phyloP scores from a whole-genome alignment of 2,797 vertebrate genomes.

The Sebastes umbrosus region DNA sequence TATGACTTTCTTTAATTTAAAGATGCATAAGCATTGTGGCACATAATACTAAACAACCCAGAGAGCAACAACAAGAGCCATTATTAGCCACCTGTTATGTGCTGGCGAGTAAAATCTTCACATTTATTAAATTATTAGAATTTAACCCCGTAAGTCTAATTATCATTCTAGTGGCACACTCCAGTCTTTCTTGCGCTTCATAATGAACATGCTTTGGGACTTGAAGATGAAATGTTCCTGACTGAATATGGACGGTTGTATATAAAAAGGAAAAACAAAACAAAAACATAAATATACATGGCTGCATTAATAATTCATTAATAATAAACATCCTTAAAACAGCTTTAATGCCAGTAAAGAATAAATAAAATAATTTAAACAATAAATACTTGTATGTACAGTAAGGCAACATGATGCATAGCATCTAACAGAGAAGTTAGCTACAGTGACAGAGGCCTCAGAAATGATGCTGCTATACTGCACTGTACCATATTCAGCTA shows the following conservation, averaged over 20 bases:
- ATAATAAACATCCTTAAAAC: constrained; percentile 68
- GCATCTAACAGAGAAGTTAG: constrained; percentile 65
- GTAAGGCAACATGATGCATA: constrained; percentile 75
- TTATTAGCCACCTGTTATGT: background rate
- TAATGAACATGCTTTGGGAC: background rate
- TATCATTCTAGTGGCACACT: background rate
- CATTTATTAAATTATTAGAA: background rate
- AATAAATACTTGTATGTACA: constrained; percentile 74
- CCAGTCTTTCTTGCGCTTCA: background rate
- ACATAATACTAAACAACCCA: background rate
- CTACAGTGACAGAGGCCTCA: constrained; percentile 12
- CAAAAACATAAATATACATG: constrained; percentile 2
- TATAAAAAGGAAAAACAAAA: background rate
- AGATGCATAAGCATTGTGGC: background rate
- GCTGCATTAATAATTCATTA: constrained; percentile 44
- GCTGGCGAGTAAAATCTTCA: background rate
- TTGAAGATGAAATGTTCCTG: background rate
- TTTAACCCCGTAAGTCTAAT: too few species aligned
- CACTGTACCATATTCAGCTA: background rate
- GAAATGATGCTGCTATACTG: background rate
- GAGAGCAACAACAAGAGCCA: background rate
- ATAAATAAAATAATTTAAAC: constrained; percentile 83
- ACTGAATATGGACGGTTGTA: background rate
- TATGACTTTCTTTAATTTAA: background rate
- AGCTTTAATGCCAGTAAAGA: constrained; percentile 72